Conservation (phyloP, 2,888 invertebrate species). For the Corythucha ciliata region DNA sequence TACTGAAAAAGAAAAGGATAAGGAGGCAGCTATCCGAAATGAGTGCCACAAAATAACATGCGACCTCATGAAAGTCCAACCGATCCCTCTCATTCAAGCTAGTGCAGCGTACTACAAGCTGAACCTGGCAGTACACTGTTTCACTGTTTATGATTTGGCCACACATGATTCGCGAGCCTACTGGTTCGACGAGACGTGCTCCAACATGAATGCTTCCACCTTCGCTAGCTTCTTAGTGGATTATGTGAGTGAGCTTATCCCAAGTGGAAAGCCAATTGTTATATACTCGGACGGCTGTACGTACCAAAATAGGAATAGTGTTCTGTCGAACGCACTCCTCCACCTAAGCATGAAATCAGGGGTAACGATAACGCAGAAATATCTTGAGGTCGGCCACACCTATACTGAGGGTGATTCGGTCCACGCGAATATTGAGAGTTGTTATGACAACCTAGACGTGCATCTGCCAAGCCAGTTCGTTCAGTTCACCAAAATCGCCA, state of each 20-base stretch:
- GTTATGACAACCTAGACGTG: constrained; percentile 16
- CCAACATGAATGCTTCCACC: constrained; percentile 9
- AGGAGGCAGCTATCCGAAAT: constrained; percentile 9
- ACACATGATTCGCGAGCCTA: constrained; percentile 1
- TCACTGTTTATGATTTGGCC: constrained; percentile 8
- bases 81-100: constrained; percentile 11
- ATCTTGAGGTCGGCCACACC: constrained; percentile 8
- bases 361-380: constrained; percentile 9
- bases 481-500: constrained; percentile 18
- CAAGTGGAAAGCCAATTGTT: background rate
- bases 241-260: constrained; percentile 2
- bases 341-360: constrained; percentile 1
- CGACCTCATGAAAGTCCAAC: constrained; percentile 19
- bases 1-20: constrained; percentile 16
- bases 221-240: constrained; percentile 4
- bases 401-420: constrained; percentile 4
- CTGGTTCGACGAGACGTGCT: constrained; percentile 9
- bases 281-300: constrained; percentile 6
- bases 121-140: constrained; percentile 8
- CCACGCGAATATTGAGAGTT: constrained; percentile 31
- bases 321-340: constrained; percentile 4
- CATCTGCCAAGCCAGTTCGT: constrained; percentile 22
- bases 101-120: constrained; percentile 7
- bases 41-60: constrained; percentile 13
- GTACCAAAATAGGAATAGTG: constrained; percentile 7